Percentiles rank a stretch among this genome's conserved stretches.
phyloP scores from a whole-genome alignment of 2,797 vertebrate genomes.

The Zenarchopterus dispar region DNA sequence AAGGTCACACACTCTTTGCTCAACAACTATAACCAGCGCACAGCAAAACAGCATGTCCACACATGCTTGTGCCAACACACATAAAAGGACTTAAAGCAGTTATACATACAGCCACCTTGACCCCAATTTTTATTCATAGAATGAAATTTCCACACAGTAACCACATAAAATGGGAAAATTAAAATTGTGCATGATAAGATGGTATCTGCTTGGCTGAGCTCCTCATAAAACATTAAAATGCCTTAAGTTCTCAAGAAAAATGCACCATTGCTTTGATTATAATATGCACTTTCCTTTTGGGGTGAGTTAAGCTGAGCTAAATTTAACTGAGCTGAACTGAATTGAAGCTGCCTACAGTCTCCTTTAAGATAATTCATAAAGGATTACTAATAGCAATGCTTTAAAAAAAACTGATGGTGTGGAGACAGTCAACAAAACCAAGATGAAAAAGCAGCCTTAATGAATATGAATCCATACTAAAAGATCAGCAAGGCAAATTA shows the following conservation, averaged over 20 bases:
- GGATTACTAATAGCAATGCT: slow-evolving; percentile 9
- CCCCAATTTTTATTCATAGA: slow-evolving; percentile 52
- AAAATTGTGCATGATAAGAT: slow-evolving; percentile 26
- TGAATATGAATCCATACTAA: slow-evolving; percentile 17
- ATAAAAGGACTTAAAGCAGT: background rate
- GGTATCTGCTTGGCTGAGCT: slow-evolving; percentile 49
- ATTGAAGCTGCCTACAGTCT: slow-evolving; percentile 18
- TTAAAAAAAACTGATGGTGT: slow-evolving; percentile 1
- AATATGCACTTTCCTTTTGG: slow-evolving; percentile 9
- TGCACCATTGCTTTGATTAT: slow-evolving; percentile 56
- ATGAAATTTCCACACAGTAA: slow-evolving; percentile 26
- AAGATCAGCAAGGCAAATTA: no score
- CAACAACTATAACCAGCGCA: slow-evolving; percentile 5
- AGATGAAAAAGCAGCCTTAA: slow-evolving; percentile 29
- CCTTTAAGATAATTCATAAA: slow-evolving; percentile 30
- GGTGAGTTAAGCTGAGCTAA: no score
- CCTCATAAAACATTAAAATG: slow-evolving; percentile 43
- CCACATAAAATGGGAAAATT: slow-evolving; percentile 37
- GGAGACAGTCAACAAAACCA: slow-evolving; percentile 16
- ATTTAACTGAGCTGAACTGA: no score
- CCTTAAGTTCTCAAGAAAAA: slow-evolving; percentile 38
- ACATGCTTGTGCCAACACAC: background rate
- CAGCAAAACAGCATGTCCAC: slow-evolving; percentile 2
- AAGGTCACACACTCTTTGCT: slow-evolving; percentile 39
- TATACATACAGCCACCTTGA: background rate